phyloP scores from a whole-genome alignment of 2,113 vertebrate genomes.

The Calyptommatus sinebrachiatus region DNA sequence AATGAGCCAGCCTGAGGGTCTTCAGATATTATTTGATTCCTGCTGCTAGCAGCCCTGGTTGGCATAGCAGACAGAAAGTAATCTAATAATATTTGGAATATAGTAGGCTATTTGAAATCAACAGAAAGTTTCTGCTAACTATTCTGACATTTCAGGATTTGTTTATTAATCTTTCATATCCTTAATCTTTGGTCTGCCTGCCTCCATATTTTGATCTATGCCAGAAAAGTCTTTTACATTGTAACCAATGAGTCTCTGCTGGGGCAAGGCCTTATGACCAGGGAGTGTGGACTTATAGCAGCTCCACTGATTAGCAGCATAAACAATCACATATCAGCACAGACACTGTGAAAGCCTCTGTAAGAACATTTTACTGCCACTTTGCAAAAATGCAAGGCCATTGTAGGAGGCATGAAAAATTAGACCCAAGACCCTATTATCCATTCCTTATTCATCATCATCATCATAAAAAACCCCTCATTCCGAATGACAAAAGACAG shows the following conservation, averaged over 20 bases:
- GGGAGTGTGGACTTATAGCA: background rate
- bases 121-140: no score
- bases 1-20: no score
- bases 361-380: constrained; percentile 11
- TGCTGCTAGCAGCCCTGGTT: no score
- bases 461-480: background rate
- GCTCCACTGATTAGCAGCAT: background rate
- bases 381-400: constrained; percentile 4
- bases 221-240: background rate
- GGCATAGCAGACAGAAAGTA: no score
- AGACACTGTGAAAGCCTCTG: background rate
- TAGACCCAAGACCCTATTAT: background rate
- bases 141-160: background rate
- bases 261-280: background rate
- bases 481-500: constrained; percentile 11
- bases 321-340: background rate
- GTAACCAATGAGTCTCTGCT: background rate
- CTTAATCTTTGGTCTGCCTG: no score
- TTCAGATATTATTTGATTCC: no score
- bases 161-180: background rate
- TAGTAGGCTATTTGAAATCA: no score
- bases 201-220: background rate
- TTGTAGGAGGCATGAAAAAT: background rate
- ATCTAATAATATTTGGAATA: no score
- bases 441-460: background rate